Percentiles rank a stretch among this genome's conserved stretches.
These are phyloP conservation scores for Lonchura striata DNA, from an alignment of 2,113 vertebrate genomes.

Conservation along the genomic window DNA sequence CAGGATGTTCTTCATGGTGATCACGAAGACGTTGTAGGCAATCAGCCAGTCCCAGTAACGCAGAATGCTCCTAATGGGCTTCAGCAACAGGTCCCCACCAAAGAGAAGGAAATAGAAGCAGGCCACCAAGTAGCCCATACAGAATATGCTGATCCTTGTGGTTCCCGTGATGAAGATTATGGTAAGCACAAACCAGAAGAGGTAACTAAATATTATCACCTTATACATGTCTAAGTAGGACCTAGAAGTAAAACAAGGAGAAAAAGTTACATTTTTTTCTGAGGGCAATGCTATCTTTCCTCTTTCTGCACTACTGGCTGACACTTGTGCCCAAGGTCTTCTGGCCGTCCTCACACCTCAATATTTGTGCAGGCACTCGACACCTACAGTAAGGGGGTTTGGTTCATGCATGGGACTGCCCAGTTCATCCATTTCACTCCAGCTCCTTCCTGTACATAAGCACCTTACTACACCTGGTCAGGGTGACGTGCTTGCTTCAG, in stretches of 20 bases:
- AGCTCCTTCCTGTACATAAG: not conserved
- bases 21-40: constrained; percentile 98
- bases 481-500: not conserved
- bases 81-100: constrained; percentile 90
- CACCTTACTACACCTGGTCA: not conserved
- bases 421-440: not conserved
- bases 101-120: constrained; percentile 99
- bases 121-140: constrained; percentile 97
- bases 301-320: not conserved
- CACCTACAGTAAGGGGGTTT: not conserved
- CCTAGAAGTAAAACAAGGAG: constrained; percentile 68
- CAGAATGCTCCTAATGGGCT: constrained; percentile 94
- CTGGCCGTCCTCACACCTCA: not conserved
- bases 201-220: constrained; percentile 96
- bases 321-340: not conserved
- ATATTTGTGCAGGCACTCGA: not conserved
- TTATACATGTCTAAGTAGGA: constrained; percentile 99
- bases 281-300: not conserved
- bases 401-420: not conserved
- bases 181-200: constrained; percentile 98
- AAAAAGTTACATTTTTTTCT: not conserved
- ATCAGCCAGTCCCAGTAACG: constrained; percentile 98
- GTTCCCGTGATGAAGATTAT: constrained; percentile 99
- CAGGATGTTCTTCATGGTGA: constrained; percentile 98
- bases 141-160: constrained; percentile 96